A percentile compares a stretch with the other conserved stretches of the same genome.
Conservation (phyloP, 2,797 vertebrate genomes). For the Cryptoprocta ferox region DNA sequence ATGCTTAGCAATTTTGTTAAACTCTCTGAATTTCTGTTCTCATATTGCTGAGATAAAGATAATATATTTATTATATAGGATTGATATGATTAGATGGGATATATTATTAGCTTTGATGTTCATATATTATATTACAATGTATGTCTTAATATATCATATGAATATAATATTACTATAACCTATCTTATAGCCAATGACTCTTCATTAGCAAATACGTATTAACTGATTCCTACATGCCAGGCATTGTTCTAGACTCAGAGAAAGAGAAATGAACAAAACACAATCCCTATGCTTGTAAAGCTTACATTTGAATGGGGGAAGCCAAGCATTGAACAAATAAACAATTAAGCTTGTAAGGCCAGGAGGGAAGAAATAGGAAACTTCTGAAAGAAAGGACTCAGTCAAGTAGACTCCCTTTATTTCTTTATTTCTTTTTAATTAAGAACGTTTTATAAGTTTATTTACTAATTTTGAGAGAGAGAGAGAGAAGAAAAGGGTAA, state of each 20-base stretch:
- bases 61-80: not conserved
- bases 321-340: not conserved
- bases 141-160: not conserved
- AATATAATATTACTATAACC: not conserved
- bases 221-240: not conserved
- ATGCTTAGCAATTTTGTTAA: slow-evolving; percentile 15
- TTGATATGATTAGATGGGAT: not conserved
- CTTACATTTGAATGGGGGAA: not conserved
- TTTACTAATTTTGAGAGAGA: too few relatives aligned
- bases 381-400: not conserved
- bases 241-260: not conserved
- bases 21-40: not conserved
- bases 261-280: not conserved
- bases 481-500: too few relatives aligned
- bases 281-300: not conserved
- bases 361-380: not conserved
- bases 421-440: too few relatives aligned
- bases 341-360: not conserved
- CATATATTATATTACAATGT: not conserved
- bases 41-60: not conserved
- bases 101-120: not conserved
- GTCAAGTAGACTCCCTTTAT: not conserved
- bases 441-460: too few relatives aligned
- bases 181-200: not conserved
- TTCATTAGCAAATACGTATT: not conserved